Percentiles rank a stretch among this genome's conserved stretches.
These are phyloP conservation scores for Lycocorax pyrrhopterus DNA, from an alignment of 2,113 vertebrate genomes.

Conservation along the genomic window DNA sequence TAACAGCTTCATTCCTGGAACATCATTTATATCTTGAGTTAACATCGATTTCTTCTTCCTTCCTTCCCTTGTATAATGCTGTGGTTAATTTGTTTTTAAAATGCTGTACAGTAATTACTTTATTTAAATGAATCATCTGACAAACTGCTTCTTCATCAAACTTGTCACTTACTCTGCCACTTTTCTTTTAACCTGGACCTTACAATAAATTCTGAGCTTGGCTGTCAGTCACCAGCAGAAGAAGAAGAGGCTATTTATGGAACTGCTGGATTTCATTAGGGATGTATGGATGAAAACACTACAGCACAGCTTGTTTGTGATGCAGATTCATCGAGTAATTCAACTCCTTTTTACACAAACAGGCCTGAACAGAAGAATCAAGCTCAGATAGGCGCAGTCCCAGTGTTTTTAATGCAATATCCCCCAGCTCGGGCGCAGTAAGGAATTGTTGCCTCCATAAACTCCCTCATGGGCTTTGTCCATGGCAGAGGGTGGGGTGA, in stretches of 20 bases:
- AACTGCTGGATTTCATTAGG: background rate
- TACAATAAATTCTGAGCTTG: background rate
- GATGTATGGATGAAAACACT: background rate
- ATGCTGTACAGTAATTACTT: slow-evolving; percentile 11
- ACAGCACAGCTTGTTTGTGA: background rate
- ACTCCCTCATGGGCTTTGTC: background rate
- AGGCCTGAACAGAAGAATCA: background rate
- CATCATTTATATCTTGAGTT: background rate
- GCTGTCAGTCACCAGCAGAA: background rate
- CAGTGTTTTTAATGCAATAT: background rate
- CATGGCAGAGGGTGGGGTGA: background rate
- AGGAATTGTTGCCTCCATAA: background rate
- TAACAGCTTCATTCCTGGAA: background rate
- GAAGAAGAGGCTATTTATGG: background rate
- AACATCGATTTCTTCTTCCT: background rate
- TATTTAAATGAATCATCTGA: slow-evolving; percentile 27
- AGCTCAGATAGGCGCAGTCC: background rate
- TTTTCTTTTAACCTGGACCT: slow-evolving; percentile 35
- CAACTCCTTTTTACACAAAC: background rate
- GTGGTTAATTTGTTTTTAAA: slow-evolving; percentile 25
- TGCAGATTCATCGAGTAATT: background rate
- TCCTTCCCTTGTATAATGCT: background rate
- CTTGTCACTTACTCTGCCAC: background rate
- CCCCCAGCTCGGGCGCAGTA: background rate
- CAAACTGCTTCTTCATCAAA: background rate